Evolutionary conservation across 2,113 vertebrate genomes (phyloP).

Genomic region (Onychostruthus taczanowskii): DNA sequence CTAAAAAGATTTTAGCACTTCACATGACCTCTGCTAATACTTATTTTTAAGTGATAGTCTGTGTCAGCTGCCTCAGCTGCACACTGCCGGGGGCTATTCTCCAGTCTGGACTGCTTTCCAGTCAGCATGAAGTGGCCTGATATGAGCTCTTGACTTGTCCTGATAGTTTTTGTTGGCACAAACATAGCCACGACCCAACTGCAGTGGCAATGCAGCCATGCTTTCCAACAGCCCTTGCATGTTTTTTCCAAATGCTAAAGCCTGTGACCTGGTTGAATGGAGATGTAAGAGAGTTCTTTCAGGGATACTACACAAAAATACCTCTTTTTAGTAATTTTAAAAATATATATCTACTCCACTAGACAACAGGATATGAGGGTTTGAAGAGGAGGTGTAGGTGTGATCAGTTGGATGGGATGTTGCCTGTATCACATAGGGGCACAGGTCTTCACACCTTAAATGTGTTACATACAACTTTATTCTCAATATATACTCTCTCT

Average conservation of each 20-base stretch:
- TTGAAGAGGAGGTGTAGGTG: neutral
- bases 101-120: neutral
- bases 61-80: conserved; percentile 4
- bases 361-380: neutral
- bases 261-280: neutral
- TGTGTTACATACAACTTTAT: neutral
- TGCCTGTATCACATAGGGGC: neutral
- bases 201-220: neutral
- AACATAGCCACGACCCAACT: neutral
- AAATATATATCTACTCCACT: neutral
- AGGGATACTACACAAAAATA: neutral
- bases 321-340: neutral
- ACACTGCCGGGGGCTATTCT: neutral
- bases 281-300: neutral
- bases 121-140: neutral
- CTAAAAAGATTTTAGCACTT: neutral
- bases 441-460: neutral
- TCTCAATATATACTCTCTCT: neutral
- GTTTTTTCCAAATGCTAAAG: neutral
- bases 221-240: neutral
- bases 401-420: neutral
- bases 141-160: neutral
- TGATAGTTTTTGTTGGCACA: conserved; percentile 6
- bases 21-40: neutral
- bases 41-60: neutral